Conservation (phyloP, 2,888 invertebrate species). For the Epicampocera succincta region DNA sequence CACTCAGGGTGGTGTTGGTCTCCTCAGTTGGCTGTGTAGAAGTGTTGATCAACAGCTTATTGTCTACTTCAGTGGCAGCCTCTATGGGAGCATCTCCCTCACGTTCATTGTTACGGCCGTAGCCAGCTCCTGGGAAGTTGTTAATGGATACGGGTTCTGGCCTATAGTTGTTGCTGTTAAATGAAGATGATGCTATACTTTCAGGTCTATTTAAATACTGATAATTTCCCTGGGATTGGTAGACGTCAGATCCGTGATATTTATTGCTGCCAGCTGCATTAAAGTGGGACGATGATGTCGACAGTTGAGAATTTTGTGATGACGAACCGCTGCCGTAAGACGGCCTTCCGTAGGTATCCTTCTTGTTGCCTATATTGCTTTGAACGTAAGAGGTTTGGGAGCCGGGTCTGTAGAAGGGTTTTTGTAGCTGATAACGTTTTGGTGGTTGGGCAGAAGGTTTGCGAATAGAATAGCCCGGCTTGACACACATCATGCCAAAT, state of each 20-base stretch:
- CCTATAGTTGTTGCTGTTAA: conserved; percentile 74
- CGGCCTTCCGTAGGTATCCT: conserved; percentile 70
- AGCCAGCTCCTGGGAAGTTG: conserved; percentile 77
- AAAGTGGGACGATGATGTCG: conserved; percentile 72
- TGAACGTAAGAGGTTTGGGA: conserved; percentile 70
- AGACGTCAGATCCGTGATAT: conserved; percentile 76
- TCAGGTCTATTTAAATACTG: conserved; percentile 81
- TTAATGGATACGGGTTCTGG: conserved; percentile 77
- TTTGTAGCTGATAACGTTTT: conserved; percentile 80
- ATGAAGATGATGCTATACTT: conserved; percentile 73
- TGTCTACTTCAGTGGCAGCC: conserved; percentile 74
- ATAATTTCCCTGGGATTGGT: conserved; percentile 75
- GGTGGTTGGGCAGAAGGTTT: conserved; percentile 80
- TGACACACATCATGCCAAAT: conserved; percentile 96
- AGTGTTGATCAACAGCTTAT: conserved; percentile 71
- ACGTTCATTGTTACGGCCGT: conserved; percentile 80
- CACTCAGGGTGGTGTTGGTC: conserved; percentile 70
- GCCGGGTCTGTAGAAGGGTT: conserved; percentile 79
- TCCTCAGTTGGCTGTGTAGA: conserved; percentile 74
- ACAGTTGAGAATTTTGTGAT: conserved; percentile 55
- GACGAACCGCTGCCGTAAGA: conserved; percentile 71
- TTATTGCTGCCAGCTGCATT: conserved; percentile 70
- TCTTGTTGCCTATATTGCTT: conserved; percentile 68
- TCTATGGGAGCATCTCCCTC: conserved; percentile 79
- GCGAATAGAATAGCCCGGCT: conserved; percentile 82